Base-by-base conservation (phyloP, 2,113 vertebrate genomes). In the Leptobrachium ailaonicum region DNA sequence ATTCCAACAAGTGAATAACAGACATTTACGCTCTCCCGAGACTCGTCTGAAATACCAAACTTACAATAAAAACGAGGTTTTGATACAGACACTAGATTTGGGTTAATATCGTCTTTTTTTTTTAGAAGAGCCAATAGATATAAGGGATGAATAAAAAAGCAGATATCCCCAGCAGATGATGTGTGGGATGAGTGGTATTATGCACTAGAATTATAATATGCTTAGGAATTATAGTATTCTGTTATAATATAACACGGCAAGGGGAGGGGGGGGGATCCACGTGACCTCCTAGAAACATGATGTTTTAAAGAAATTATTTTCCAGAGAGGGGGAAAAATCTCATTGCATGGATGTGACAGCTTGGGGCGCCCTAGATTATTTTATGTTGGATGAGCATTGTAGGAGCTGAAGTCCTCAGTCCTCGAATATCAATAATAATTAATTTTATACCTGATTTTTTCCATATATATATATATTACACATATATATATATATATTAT, bases 71-170 rank as follows among this genome's bases (percentile, higher is more conserved):
- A 60, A 60, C 11, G 50, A 60, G 47, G 47, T 77, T 69, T 69
- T 14, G 56, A 71, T 63, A 56, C 63, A 78, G n/a, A 69, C 32
- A 70, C n/a, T 40, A 54, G 53, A 79, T 79, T 43, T 79, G 77
- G 77, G 68, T 79, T 79, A 66, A 79, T 66, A 78, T 71, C 68
- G 64, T 79, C 77, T 79, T 72, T 66, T 53, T 79, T 68, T 44
- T 71, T 72, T 71, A 44, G 43, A 63, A 64, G 58, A 40, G 41
- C 60, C 69, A 64, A 64, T 72, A 73, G 66, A 60, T 56, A 41
- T 66, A 41, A 73, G 20, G 20, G 20, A 32, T 32, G 20, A 32
- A 32, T 32, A 32, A 32, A 32, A 32, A 32, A 32, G 0, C 20
- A 32, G 20, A 72, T 73, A 72, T 79, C 73, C 62, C 54, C 47